Percentiles rank a stretch among this genome's conserved stretches.
Evolutionary conservation across 2,113 vertebrate genomes (phyloP).

Genomic region (Limnothrissa miodon): DNA sequence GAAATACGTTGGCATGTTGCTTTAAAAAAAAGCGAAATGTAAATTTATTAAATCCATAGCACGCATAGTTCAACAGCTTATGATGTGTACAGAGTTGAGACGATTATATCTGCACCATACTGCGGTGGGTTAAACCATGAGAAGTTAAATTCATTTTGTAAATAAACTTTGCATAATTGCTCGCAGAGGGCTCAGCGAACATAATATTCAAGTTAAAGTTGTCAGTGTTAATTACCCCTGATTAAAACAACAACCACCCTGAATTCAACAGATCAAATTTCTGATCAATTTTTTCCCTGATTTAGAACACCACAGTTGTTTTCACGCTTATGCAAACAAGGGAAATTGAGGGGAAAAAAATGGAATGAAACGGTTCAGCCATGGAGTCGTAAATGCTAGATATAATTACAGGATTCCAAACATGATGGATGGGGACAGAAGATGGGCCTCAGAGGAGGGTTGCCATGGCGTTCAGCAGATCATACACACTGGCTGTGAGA

Average conservation of each 20-base stretch:
- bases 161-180: conserved; percentile 12
- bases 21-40: no score
- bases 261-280: background rate
- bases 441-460: background rate
- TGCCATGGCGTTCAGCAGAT: background rate
- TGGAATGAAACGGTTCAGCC: background rate
- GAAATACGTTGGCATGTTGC: no score
- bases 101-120: background rate
- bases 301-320: background rate
- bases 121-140: background rate
- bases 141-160: background rate
- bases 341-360: background rate
- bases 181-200: background rate
- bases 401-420: background rate
- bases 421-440: background rate
- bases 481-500: background rate
- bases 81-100: background rate
- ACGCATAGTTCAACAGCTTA: background rate
- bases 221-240: background rate
- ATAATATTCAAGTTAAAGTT: background rate
- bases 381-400: background rate
- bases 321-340: background rate
- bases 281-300: background rate
- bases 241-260: background rate
- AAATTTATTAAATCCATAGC: background rate